Percentiles rank a stretch among this genome's conserved stretches.
Conservation (phyloP, 2,797 vertebrate species). For the Scleropages formosus region DNA sequence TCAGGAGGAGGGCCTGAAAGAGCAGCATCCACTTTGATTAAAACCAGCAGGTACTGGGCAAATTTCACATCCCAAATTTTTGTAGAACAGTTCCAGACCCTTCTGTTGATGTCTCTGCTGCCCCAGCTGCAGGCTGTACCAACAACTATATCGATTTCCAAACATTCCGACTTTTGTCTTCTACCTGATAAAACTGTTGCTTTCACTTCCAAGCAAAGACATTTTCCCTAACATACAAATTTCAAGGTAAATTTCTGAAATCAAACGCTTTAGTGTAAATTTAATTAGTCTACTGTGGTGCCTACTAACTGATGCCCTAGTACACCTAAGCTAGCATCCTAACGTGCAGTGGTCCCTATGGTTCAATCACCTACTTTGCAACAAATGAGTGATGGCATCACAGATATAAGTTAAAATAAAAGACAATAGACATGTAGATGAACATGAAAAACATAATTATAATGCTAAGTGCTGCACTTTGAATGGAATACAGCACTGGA, state of each 20-base stretch:
- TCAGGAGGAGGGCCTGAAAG: not conserved
- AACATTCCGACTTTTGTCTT: not conserved
- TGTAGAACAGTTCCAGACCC: not conserved
- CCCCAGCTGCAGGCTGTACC: no score
- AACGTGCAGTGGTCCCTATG: constrained; percentile 63
- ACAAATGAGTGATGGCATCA: constrained; percentile 45
- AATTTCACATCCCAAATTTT: not conserved
- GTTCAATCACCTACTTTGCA: constrained; percentile 50
- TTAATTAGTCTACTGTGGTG: constrained; percentile 13
- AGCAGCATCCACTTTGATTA: not conserved
- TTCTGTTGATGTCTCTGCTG: not conserved
- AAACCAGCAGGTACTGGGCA: not conserved
- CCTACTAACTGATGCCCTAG: constrained; percentile 52
- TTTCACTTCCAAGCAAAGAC: not conserved
- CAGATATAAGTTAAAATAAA: constrained; percentile 43
- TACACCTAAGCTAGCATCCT: constrained; percentile 46
- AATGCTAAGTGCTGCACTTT: constrained; percentile 38
- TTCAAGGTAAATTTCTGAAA: constrained; percentile 35
- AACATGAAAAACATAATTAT: constrained; percentile 33
- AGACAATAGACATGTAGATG: constrained; percentile 31
- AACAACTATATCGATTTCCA: not conserved
- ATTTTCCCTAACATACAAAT: constrained; percentile 38
- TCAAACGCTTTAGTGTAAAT: not conserved
- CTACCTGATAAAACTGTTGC: no score
- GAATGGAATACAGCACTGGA: constrained; percentile 37